A percentile compares a stretch with the other conserved stretches of the same genome.
Evolutionary conservation across 1,140 invertebrate genomes (phyloP).

Genomic region (Diorhabda elongata): DNA sequence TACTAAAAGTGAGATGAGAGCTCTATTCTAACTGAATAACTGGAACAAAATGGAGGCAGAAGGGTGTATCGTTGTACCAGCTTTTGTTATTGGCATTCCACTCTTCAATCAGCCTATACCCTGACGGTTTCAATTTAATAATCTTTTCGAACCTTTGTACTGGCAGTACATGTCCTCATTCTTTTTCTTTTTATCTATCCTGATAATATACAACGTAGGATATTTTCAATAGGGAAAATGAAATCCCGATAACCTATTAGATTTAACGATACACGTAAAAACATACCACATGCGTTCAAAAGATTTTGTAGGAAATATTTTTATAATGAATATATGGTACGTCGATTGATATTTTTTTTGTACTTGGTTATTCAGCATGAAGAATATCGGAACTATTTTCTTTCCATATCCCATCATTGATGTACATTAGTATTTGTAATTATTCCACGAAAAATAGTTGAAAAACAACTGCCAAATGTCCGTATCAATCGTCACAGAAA

Average conservation of each 20-base stretch:
- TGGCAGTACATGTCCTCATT: conserved; percentile 3
- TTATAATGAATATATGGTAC: no score
- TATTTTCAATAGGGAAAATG: conserved; percentile 8
- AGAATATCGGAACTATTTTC: no score
- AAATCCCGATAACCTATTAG: conserved; percentile 1
- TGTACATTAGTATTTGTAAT: no score
- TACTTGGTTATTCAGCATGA: no score
- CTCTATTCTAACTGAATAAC: not conserved
- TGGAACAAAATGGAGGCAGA: conserved; percentile 7
- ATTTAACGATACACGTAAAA: not conserved
- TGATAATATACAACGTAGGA: not conserved
- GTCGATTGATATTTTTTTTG: no score
- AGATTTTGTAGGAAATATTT: no score
- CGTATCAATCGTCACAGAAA: no score
- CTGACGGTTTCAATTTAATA: conserved; percentile 10
- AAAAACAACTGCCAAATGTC: no score
- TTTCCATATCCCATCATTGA: no score
- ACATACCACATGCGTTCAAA: no score
- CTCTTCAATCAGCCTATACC: conserved; percentile 16
- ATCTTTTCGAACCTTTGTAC: conserved; percentile 9
- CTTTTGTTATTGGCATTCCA: conserved; percentile 21
- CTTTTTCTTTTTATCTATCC: not conserved
- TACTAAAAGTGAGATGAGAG: conserved; percentile 6
- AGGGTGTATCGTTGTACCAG: conserved; percentile 4
- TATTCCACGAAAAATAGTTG: no score